Percentiles rank a stretch among this genome's conserved stretches.
These are phyloP conservation scores for Dufourea novaeangliae DNA, from an alignment of 1,140 invertebrate genomes.

Conservation along the genomic window DNA sequence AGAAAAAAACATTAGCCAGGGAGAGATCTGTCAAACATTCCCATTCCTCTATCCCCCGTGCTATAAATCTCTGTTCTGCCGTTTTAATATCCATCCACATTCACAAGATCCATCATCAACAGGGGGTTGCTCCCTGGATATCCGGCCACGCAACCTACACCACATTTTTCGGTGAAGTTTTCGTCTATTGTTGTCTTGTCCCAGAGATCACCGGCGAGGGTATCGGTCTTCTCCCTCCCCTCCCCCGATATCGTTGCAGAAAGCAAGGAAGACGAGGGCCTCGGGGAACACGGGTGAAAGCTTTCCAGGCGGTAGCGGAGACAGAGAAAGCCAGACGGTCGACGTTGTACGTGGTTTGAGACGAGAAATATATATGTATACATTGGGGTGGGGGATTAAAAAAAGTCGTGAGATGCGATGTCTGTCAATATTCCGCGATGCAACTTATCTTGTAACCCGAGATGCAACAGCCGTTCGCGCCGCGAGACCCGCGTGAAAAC, in stretches of 20 bases:
- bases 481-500: slow-evolving; percentile 70
- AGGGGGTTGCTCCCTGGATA: too few species aligned
- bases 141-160: too few species aligned
- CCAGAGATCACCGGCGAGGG: slow-evolving; percentile 80
- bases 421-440: slow-evolving; percentile 67
- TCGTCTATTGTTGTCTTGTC: slow-evolving; percentile 83
- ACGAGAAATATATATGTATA: too few species aligned
- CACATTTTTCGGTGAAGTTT: too few species aligned
- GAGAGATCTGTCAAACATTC: too few species aligned
- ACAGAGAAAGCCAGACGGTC: slow-evolving; percentile 21
- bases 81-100: too few species aligned
- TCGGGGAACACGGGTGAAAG: slow-evolving; percentile 54
- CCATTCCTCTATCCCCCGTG: too few species aligned
- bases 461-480: slow-evolving; percentile 42
- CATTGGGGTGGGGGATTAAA: slow-evolving; percentile 32
- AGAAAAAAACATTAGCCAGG: neutral
- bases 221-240: slow-evolving; percentile 80
- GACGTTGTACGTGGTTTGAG: neutral
- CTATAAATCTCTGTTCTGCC: too few species aligned
- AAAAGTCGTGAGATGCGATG: slow-evolving; percentile 61
- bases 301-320: slow-evolving; percentile 38
- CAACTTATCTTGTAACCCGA: slow-evolving; percentile 54
- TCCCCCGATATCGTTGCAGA: slow-evolving; percentile 69
- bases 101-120: too few species aligned
- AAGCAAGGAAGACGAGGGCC: slow-evolving; percentile 53